A percentile compares a stretch with the other conserved stretches of the same genome.
Evolutionary conservation across 2,113 vertebrate genomes (phyloP).

Genomic region (Hemiprocne comata): DNA sequence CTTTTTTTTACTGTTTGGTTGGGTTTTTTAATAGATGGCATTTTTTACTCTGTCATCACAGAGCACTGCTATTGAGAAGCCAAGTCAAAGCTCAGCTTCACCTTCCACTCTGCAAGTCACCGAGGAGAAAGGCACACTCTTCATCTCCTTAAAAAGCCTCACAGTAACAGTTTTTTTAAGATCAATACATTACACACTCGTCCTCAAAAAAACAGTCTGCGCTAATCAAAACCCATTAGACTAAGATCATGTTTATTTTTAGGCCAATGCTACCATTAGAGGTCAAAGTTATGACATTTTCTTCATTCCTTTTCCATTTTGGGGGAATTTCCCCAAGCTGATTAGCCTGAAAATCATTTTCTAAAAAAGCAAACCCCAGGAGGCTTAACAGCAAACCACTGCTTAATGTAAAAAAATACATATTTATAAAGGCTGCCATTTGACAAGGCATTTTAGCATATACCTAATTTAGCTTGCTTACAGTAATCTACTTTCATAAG

Average conservation of each 20-base stretch:
- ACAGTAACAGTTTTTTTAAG: not conserved
- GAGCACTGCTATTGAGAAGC: not conserved
- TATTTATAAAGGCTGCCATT: not conserved
- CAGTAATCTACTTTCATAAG: not conserved
- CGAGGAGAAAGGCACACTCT: not conserved
- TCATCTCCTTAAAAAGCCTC: not conserved
- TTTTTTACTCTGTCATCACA: not conserved
- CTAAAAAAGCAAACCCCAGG: not conserved
- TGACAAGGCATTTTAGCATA: not conserved
- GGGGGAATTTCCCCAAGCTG: slow-evolving; percentile 4
- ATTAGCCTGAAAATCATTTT: not conserved
- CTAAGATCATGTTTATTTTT: slow-evolving; percentile 4
- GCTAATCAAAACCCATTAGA: not conserved
- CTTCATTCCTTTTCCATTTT: slow-evolving; percentile 33
- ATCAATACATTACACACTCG: not conserved
- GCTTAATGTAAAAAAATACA: not conserved
- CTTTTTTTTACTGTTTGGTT: not conserved
- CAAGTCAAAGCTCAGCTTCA: not conserved
- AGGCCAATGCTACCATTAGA: not conserved
- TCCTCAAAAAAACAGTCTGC: not conserved
- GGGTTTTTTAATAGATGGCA: not conserved
- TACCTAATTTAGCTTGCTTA: not conserved
- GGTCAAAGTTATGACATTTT: slow-evolving; percentile 41
- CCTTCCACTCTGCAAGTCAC: not conserved
- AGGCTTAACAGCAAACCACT: not conserved